A percentile compares a stretch with the other conserved stretches of the same genome.
Conservation (phyloP, 1,140 invertebrate species). For the Trichomalopsis sarcophagae region DNA sequence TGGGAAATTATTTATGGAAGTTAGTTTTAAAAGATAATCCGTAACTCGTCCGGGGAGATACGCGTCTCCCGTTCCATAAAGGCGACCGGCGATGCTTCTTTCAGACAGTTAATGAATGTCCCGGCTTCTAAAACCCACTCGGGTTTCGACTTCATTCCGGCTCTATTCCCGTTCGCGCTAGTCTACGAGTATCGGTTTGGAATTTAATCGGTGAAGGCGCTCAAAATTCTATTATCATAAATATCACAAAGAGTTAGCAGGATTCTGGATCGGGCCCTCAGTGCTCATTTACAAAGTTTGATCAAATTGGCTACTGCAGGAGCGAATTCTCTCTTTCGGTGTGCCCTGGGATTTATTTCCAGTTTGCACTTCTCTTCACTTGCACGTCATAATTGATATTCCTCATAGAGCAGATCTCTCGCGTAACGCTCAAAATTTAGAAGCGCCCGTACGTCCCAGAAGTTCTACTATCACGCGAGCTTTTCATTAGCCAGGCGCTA, state of each 20-base stretch:
- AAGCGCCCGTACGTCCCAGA: background rate
- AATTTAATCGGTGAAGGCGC: background rate
- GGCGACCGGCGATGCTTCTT: background rate
- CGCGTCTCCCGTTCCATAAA: background rate
- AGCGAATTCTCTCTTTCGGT: background rate
- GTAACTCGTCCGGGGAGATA: conserved; percentile 34
- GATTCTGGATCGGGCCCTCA: background rate
- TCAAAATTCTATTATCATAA: background rate
- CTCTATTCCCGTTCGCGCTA: background rate
- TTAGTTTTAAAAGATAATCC: conserved; percentile 45
- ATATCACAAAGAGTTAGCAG: background rate
- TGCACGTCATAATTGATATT: conserved; percentile 13
- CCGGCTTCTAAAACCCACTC: background rate
- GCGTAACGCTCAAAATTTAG: background rate
- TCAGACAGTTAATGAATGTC: conserved; percentile 11
- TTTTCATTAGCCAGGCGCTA: background rate
- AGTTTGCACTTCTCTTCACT: background rate
- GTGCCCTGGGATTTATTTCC: conserved; percentile 19
- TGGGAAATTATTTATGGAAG: conserved; percentile 45
- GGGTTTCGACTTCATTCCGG: background rate
- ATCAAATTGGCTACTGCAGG: background rate
- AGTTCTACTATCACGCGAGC: background rate
- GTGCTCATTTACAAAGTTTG: conserved; percentile 15
- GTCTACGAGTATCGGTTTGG: background rate
- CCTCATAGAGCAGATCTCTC: background rate